Evolutionary conservation across 2,797 vertebrate species (phyloP), one percentile per base, ranked within the genome.

Genomic region (Anisognathus igniventris): DNA sequence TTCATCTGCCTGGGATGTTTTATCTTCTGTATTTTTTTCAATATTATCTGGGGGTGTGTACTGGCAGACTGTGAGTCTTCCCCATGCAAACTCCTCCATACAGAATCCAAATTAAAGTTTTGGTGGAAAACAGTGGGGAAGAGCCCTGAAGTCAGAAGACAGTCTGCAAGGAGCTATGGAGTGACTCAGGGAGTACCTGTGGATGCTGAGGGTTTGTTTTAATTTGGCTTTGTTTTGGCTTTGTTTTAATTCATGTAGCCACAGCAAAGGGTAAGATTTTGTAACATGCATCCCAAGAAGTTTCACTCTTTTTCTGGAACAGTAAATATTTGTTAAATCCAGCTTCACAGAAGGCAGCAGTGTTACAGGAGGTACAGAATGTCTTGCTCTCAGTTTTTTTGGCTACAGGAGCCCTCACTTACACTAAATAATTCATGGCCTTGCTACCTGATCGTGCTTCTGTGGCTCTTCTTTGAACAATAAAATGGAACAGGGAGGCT

Each of bases 351-450:
- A 50, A 42, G 3, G 5, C 77, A 50, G 45, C 31, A 16, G 4
- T 48, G 2, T 51, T 56, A 17, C 17, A 74, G 79, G 70, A 80
- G 50, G 31, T 57, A 10, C 58, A 75, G 58, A n/a, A 44, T 77
- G 33, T 51, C n/a, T 61, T 67, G 22, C 42, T 87, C 44, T 72
- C 37, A 12, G 25, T 39, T 67, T 74, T 91, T 86, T 75, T 75
- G 51, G 88, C 85, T 81, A 31, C 58, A 70, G 68, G 51, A 87
- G 40, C 66, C 88, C 48, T 93, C 45, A 10, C 33, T 85, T 20
- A 6, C 7, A 65, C 62, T 96, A 75, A 95, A 96, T 97, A 95
- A 96, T 97, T 94, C 12, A 92, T 86, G 37, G 30, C 56, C 31
- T 62, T 81, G 89, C 62, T 94, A 95, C 47, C 71, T 12, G 76